These are phyloP conservation scores for Erpornis zantholeuca DNA, from an alignment of 2,113 vertebrate species.

Conservation along the genomic window DNA sequence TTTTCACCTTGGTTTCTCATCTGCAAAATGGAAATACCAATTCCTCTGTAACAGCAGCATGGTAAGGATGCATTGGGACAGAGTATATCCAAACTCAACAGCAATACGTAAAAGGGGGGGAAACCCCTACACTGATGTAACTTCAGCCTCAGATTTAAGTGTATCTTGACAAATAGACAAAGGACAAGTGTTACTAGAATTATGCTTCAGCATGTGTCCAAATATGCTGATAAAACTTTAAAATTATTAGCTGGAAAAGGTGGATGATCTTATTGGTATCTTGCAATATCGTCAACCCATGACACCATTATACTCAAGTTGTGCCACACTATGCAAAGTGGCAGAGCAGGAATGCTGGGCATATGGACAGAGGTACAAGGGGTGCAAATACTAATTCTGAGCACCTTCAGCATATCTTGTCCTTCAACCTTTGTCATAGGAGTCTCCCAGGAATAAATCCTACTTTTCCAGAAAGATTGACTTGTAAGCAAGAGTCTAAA, in stretches of 20 bases:
- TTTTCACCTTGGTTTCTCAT: not conserved
- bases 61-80: not conserved
- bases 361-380: not conserved
- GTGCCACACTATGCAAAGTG: not conserved
- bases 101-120: not conserved
- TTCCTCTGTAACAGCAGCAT: not conserved
- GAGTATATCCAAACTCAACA: not conserved
- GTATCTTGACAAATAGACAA: not conserved
- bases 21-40: not conserved
- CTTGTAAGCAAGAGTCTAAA: not conserved
- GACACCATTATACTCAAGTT: not conserved
- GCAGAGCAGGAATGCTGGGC: not conserved
- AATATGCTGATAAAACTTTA: not conserved
- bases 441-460: not conserved
- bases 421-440: not conserved
- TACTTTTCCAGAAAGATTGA: not conserved
- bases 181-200: not conserved
- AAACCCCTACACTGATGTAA: not conserved
- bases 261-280: not conserved
- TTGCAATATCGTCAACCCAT: not conserved
- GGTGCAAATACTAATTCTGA: not conserved
- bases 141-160: not conserved
- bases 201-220: not conserved
- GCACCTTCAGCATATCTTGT: not conserved
- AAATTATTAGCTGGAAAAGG: not conserved